Evolutionary conservation across 2,888 invertebrate species (phyloP).

Genomic region (Folsomia candida): DNA sequence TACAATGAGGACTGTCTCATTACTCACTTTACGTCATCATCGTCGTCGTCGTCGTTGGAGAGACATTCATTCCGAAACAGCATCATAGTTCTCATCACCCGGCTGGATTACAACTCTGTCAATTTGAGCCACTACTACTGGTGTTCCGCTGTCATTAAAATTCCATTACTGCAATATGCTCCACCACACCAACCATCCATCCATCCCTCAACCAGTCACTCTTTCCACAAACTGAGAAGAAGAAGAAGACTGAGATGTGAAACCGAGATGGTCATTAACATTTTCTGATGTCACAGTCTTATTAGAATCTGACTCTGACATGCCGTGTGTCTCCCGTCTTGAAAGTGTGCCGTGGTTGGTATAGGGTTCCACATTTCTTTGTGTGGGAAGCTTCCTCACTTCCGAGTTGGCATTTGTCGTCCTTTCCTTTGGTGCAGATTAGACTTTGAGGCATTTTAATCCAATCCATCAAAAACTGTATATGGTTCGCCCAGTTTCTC

Average conservation of each 20-base stretch:
- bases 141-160: constrained; percentile 20
- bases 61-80: background rate
- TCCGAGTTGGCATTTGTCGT: too few species aligned
- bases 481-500: too few species aligned
- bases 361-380: too few species aligned
- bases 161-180: constrained; percentile 22
- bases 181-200: background rate
- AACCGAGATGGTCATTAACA: background rate
- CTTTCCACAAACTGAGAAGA: background rate
- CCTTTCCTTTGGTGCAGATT: too few species aligned
- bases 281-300: background rate
- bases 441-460: too few species aligned
- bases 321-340: too few species aligned
- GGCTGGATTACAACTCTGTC: background rate
- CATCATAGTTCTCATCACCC: background rate
- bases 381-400: too few species aligned
- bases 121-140: background rate
- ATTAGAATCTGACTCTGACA: too few species aligned
- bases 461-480: too few species aligned
- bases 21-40: constrained; percentile 19
- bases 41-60: too few species aligned
- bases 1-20: constrained; percentile 11
- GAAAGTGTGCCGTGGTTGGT: too few species aligned
- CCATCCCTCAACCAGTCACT: background rate
- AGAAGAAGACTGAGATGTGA: background rate